phyloP scores from a whole-genome alignment of 2,797 vertebrate species.

The Sebastes hopkinsi region DNA sequence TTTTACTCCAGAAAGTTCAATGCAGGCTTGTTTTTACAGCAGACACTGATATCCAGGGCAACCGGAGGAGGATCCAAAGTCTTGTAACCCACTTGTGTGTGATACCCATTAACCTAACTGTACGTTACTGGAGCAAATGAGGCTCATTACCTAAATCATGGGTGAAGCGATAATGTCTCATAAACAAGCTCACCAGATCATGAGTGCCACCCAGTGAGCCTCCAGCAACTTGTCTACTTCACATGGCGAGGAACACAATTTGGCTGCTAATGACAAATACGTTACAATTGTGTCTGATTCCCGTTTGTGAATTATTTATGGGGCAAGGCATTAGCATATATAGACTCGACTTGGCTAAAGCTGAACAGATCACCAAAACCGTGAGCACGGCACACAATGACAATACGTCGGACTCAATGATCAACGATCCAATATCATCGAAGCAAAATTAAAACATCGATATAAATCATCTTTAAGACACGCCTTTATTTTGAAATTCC shows the following conservation, averaged over 20 bases:
- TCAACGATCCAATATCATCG: no score
- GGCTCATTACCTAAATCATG: constrained; percentile 69
- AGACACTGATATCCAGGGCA: constrained; percentile 71
- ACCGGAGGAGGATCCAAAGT: constrained; percentile 47
- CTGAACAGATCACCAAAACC: background rate
- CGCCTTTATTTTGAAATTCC: no score
- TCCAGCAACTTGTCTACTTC: constrained; percentile 3
- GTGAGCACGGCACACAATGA: background rate
- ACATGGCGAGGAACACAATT: background rate
- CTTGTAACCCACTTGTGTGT: constrained; percentile 67
- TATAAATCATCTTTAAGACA: no score
- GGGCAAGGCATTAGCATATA: background rate
- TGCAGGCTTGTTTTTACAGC: constrained; percentile 47
- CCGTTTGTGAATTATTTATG: constrained; percentile 16
- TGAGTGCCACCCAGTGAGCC: constrained; percentile 3
- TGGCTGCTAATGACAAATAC: background rate
- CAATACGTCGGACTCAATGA: no score
- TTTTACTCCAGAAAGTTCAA: constrained; percentile 69
- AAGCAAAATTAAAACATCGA: no score
- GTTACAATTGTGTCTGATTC: background rate
- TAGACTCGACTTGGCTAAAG: background rate
- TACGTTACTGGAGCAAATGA: constrained; percentile 63
- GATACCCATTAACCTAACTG: constrained; percentile 71
- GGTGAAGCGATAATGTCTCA: constrained; percentile 49
- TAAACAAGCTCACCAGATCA: constrained; percentile 51